Percentiles rank a stretch among this genome's conserved stretches.
These are phyloP conservation scores for Burhinus bistriatus DNA, from an alignment of 2,113 vertebrate species.

Conservation along the genomic window DNA sequence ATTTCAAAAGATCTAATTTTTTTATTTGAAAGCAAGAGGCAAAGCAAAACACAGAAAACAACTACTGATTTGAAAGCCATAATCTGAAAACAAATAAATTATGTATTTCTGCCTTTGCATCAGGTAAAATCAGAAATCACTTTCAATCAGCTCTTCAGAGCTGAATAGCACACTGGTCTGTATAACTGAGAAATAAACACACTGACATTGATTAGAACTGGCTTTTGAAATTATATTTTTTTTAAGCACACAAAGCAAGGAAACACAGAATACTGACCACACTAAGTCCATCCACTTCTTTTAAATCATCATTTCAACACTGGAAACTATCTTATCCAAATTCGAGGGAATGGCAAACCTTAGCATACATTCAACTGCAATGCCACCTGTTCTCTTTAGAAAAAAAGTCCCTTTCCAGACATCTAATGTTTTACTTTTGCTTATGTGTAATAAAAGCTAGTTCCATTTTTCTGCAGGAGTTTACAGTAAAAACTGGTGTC, in stretches of 20 bases:
- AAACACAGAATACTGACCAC: neutral
- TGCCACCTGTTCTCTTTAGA: neutral
- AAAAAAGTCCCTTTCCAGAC: neutral
- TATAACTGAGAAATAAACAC: neutral
- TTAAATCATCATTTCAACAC: neutral
- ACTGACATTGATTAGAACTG: neutral
- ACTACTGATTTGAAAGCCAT: neutral
- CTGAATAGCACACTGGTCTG: neutral
- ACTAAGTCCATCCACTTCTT: neutral
- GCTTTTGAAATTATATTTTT: neutral
- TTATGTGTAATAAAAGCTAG: neutral
- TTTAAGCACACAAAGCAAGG: neutral
- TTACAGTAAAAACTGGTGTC: neutral
- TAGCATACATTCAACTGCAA: neutral
- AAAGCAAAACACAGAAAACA: neutral
- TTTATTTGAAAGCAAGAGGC: neutral
- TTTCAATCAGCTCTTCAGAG: neutral
- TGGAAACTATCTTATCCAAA: neutral
- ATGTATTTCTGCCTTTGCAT: neutral
- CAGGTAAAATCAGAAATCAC: slow-evolving; percentile 11
- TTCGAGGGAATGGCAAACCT: neutral
- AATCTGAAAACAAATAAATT: neutral
- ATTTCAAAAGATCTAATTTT: neutral
- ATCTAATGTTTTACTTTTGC: neutral
- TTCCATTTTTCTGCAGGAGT: neutral